Conservation (phyloP, 37 sponge, comb jelly and placozoan genomes). For the Halisarca cf. caerulea region DNA sequence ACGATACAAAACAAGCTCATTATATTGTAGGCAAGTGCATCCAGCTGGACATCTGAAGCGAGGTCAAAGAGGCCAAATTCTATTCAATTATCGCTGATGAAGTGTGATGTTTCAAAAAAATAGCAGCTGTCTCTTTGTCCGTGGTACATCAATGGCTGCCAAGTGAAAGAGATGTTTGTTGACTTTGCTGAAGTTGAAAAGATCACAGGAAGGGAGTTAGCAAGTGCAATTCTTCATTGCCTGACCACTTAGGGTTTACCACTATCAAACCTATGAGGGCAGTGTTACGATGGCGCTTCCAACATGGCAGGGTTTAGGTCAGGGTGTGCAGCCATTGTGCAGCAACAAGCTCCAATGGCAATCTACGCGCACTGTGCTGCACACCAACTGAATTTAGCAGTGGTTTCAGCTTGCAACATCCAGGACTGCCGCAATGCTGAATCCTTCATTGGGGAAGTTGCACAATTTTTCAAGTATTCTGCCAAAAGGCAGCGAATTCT, state of each 20-base stretch:
- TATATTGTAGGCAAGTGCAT: constrained; percentile 35
- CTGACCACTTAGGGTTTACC: constrained; percentile 34
- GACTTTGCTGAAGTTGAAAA: too few species aligned
- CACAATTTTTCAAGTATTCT: constrained; percentile 52
- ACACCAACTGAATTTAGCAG: constrained; percentile 49
- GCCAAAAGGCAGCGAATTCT: constrained; percentile 54
- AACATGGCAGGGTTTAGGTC: constrained; percentile 54
- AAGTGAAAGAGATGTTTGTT: too few species aligned
- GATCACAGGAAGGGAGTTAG: too few species aligned
- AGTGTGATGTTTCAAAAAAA: too few species aligned
- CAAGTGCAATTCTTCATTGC: constrained; percentile 36
- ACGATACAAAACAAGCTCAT: too few species aligned
- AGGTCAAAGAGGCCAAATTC: constrained; percentile 45
- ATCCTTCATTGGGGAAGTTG: constrained; percentile 42
- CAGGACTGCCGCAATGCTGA: constrained; percentile 50
- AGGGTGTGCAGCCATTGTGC: constrained; percentile 46
- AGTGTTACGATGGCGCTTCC: constrained; percentile 64
- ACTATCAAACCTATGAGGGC: constrained; percentile 35
- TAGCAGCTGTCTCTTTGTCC: too few species aligned
- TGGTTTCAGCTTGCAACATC: constrained; percentile 54
- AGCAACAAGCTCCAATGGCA: constrained; percentile 44
- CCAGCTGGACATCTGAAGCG: constrained; percentile 18
- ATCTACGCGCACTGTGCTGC: constrained; percentile 58
- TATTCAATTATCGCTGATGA: too few species aligned
- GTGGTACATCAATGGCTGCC: too few species aligned